Percentiles rank a stretch among this genome's conserved stretches.
Conservation (phyloP, 1,140 invertebrate species). For the Oncopeltus fasciatus region DNA sequence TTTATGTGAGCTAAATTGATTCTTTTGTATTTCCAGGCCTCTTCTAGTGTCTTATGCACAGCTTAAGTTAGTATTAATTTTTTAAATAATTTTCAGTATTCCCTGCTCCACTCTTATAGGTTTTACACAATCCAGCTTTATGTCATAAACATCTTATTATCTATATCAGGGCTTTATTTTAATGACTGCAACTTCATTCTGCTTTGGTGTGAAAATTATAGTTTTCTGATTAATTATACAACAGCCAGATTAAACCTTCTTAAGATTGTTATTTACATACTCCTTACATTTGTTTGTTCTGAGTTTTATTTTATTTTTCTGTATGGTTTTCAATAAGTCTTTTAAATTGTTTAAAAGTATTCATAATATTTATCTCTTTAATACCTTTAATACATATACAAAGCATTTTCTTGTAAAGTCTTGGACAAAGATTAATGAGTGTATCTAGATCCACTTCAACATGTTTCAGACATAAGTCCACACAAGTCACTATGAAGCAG, state of each 20-base stretch:
- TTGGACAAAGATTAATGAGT: conserved; percentile 33
- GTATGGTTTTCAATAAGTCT: background rate
- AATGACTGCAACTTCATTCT: conserved; percentile 30
- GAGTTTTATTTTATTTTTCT: conserved; percentile 23
- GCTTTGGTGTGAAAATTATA: conserved; percentile 29
- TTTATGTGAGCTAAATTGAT: conserved; percentile 21
- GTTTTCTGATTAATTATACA: conserved; percentile 16
- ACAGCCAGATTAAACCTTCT: conserved; percentile 1
- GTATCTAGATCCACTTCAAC: conserved; percentile 28
- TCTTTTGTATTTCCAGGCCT: conserved; percentile 28
- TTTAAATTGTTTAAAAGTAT: conserved; percentile 4
- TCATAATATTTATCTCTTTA: background rate
- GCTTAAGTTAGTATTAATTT: conserved; percentile 27
- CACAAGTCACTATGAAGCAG: conserved; percentile 28
- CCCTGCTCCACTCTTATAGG: conserved; percentile 21
- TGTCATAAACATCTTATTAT: conserved; percentile 25
- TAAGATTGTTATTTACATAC: conserved; percentile 11
- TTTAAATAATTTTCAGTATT: conserved; percentile 31
- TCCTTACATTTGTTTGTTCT: conserved; percentile 27
- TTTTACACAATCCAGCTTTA: conserved; percentile 20
- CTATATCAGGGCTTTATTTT: conserved; percentile 28
- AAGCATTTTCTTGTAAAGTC: conserved; percentile 26
- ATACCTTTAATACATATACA: conserved; percentile 15
- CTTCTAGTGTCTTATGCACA: conserved; percentile 26
- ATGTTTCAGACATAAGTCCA: conserved; percentile 30